Conservation (phyloP, 2,113 vertebrate species). For the Phaetusa simplex region DNA sequence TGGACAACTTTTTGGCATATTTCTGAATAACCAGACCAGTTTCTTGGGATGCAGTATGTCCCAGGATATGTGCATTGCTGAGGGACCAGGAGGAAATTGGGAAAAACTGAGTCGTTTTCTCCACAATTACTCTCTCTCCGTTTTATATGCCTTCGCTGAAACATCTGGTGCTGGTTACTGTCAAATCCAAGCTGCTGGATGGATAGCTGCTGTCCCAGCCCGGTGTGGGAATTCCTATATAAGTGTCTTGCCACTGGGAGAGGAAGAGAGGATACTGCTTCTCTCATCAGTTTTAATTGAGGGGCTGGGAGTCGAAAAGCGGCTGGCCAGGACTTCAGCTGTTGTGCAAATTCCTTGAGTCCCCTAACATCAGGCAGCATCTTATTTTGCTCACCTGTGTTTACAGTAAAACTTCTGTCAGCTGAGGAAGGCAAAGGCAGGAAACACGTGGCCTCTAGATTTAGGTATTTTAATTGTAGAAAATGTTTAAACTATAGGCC, state of each 20-base stretch:
- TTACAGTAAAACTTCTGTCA: conserved; percentile 33
- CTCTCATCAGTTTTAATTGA: conserved; percentile 39
- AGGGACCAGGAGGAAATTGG: background rate
- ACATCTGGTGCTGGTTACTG: conserved; percentile 50
- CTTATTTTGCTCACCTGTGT: conserved; percentile 52
- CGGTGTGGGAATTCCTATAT: background rate
- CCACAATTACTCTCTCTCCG: background rate
- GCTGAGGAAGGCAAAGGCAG: conserved; percentile 17
- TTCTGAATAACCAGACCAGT: background rate
- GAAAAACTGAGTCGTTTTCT: background rate
- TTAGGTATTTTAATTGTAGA: conserved; percentile 49
- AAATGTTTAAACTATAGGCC: conserved; percentile 27
- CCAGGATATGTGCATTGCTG: background rate
- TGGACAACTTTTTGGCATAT: background rate
- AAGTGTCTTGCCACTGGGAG: background rate
- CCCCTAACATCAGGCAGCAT: background rate
- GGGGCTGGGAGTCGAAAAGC: background rate
- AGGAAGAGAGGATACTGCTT: background rate
- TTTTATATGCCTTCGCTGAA: background rate
- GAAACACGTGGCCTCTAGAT: conserved; percentile 46
- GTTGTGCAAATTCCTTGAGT: background rate
- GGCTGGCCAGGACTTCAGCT: background rate
- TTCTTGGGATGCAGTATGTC: background rate
- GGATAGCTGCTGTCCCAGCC: conserved; percentile 12
- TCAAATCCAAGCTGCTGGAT: conserved; percentile 18